These are phyloP conservation scores for Octopus bimaculoides DNA, from an alignment of 1,140 invertebrate species.

Conservation along the genomic window DNA sequence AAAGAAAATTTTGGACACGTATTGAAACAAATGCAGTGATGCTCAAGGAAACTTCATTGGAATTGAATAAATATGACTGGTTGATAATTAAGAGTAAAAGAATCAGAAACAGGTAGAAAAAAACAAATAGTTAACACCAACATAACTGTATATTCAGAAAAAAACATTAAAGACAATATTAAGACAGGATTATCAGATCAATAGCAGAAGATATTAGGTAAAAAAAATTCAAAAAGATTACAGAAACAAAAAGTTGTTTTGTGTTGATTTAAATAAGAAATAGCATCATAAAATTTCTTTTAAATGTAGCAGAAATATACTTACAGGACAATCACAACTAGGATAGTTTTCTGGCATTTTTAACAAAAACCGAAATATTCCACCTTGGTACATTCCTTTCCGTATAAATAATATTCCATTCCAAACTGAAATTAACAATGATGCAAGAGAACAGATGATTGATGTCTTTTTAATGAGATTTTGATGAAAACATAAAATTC, in stretches of 20 bases:
- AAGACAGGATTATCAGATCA: neutral
- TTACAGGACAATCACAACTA: slow-evolving; percentile 78
- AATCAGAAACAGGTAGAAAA: too few relatives aligned
- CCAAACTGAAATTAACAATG: slow-evolving; percentile 71
- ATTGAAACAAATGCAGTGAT: too few relatives aligned
- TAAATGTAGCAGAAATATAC: slow-evolving; percentile 34
- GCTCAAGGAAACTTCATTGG: too few relatives aligned
- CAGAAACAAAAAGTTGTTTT: neutral
- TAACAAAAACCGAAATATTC: slow-evolving; percentile 84
- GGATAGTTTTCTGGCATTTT: slow-evolving; percentile 84
- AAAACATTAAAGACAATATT: neutral
- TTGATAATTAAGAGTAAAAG: too few relatives aligned
- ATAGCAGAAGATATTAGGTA: neutral
- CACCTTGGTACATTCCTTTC: slow-evolving; percentile 81
- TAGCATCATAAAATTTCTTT: neutral
- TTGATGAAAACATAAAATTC: neutral
- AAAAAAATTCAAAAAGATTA: neutral
- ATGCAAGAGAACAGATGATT: slow-evolving; percentile 28
- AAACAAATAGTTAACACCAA: too few relatives aligned
- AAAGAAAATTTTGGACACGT: too few relatives aligned
- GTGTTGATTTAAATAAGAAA: neutral
- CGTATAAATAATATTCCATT: slow-evolving; percentile 89
- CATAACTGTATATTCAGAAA: neutral
- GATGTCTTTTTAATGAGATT: neutral
- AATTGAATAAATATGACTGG: too few relatives aligned